Base-by-base conservation (phyloP, 2,888 invertebrate genomes). In the Orgyia antiqua region DNA sequence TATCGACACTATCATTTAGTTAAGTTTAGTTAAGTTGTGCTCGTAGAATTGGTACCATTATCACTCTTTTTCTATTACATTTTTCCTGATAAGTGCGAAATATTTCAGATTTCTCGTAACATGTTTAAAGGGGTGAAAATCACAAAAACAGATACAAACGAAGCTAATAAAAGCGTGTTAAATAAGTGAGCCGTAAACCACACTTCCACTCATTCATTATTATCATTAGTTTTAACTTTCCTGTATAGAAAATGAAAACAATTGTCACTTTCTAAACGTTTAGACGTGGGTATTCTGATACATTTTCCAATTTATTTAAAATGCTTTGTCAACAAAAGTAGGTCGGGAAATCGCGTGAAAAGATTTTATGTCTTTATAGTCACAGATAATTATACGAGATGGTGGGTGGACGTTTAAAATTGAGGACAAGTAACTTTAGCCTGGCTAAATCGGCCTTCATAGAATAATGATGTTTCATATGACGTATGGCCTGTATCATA, bases 221-320 rank as follows among this genome's bases (percentile, higher is more conserved):
- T 33, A 32, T 51, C 49, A 49, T 51, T 51, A 35, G 29, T 27
- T 31, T 9, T 10, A 30, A 30, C 51, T 36, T 34, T 44, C 52
- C 18, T 17, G 20, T 24, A 37, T 39, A 41, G 49, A 51, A 49
- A 49, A 34, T 23, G 49, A 49, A 44, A 51, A 44, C 49, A 24
- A 13, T 4, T 9, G 8, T 27, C 13, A 51, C 49, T 49, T 49
- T 49, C 52, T 31, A 3, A 8, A 8, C 20, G 9, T 5, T 7
- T 7, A 5, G 31, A 11, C 4, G 8, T 12, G 29, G n/a, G 12
- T 9, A 13, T 27, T 27, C 13, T 20, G 12, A 27, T 31, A 30
- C 13, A 24, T 31, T 27, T 35, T 31, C 27, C 27, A 30, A 30
- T 27, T 35, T n/a, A 13, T 13, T 31, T 17, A 17, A 10, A 19